Evolutionary conservation across 2,797 vertebrate species (phyloP), one percentile per base, ranked within the genome.

Genomic region (Heliangelus exortis): DNA sequence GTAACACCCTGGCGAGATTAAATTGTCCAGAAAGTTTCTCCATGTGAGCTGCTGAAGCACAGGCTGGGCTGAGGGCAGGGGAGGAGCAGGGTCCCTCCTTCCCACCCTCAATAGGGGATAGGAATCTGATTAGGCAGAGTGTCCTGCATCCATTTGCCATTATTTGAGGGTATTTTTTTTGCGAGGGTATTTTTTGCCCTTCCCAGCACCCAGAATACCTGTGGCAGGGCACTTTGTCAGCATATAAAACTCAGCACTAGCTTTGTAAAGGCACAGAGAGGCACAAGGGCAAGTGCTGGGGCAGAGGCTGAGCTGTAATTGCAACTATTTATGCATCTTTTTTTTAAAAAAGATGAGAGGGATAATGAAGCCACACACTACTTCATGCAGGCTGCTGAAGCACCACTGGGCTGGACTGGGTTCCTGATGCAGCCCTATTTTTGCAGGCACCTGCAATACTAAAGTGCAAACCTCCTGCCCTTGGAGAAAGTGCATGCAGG

Each of bases 21-120:
- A 98, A 98, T 98, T 98, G 98, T 98, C 98, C 97, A 97, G 97
- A 98, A 98, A 97, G 97, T 98, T 97, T 98, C 97, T 98, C 97
- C 96, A 65, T 98, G 97, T 98, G 97, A 97, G 98, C 97, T 84
- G 97, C 96, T 97, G 97, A 98, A 98, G 98, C 96, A 97, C 97
- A 98, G 97, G 97, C 98, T 98, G 93, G 97, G 96, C 96, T 97
- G 97, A 98, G 97, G 96, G 95, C 96, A 97, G 94, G 95, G 96
- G 96, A 96, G 95, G 95, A 93, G 84, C 79, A 2, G 78, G 41
- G 68, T 94, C 93, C 94, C 96, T 96, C 95, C 97, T 96, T 96
- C 98, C 97, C 26, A 3, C 86, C 88, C 92, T 95, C 95, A 95
- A 92, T 96, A 94, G 95, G 96, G 93, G 95, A 84, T 67, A 96